Percentiles rank a stretch among this genome's conserved stretches.
These are phyloP conservation scores for Spodoptera litura DNA, from an alignment of 1,140 invertebrate genomes.

Conservation along the genomic window DNA sequence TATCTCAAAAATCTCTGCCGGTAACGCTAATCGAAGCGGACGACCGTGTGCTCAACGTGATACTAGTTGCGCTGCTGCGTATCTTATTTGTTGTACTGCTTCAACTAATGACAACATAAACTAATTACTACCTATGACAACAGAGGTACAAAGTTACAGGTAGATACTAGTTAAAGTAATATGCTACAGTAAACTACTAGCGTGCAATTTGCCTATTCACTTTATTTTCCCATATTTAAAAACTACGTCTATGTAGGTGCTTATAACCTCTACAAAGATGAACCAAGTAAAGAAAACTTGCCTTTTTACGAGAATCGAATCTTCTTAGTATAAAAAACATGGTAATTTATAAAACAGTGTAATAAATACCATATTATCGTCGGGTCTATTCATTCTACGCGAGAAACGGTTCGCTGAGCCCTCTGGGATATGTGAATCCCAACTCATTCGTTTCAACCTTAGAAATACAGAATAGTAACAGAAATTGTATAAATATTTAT, in stretches of 20 bases:
- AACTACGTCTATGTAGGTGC: no score
- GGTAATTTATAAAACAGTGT: no score
- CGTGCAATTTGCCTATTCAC: no score
- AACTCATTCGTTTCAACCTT: slow-evolving; percentile 13
- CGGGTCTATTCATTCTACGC: slow-evolving; percentile 5
- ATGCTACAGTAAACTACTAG: no score
- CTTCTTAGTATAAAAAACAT: no score
- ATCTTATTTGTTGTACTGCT: neutral
- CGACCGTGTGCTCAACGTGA: slow-evolving; percentile 21
- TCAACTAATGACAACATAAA: neutral
- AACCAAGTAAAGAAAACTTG: no score
- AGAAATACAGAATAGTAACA: slow-evolving; percentile 8
- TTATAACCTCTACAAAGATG: no score
- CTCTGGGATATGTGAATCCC: slow-evolving; percentile 7
- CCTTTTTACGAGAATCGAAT: no score
- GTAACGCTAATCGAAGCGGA: slow-evolving; percentile 37
- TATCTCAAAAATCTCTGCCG: slow-evolving; percentile 70
- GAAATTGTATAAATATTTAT: slow-evolving; percentile 10
- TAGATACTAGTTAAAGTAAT: no score
- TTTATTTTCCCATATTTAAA: no score
- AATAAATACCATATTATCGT: slow-evolving; percentile 8
- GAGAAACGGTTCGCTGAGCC: neutral
- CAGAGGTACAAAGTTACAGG: no score
- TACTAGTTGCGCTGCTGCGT: slow-evolving; percentile 9
- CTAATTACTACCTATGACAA: neutral